These are phyloP conservation scores for Andrena fulva DNA, from an alignment of 2,888 invertebrate species.

Conservation along the genomic window DNA sequence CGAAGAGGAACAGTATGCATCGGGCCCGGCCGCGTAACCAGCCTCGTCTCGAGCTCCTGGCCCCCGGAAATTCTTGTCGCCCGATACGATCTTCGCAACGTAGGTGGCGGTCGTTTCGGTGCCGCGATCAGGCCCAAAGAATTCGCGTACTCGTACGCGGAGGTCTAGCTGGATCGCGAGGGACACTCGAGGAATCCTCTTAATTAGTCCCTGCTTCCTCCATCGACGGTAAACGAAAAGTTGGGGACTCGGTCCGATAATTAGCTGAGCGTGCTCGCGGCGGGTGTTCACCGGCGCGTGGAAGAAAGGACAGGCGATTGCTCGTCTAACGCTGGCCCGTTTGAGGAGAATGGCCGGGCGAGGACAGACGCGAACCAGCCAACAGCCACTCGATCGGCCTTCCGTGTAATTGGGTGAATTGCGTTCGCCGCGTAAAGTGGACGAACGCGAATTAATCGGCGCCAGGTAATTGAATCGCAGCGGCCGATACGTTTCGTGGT, in stretches of 20 bases:
- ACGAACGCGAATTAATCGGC: conserved; percentile 42
- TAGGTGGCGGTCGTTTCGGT: background rate
- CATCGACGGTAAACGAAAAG: background rate
- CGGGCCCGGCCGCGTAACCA: background rate
- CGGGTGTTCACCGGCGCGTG: background rate
- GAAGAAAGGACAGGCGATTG: background rate
- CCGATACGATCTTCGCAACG: background rate
- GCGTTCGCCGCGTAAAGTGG: conserved; percentile 24
- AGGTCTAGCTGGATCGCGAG: background rate
- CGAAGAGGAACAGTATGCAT: background rate
- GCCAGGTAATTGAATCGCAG: conserved; percentile 43
- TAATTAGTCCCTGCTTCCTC: background rate
- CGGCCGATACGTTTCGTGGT: background rate
- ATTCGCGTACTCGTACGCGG: background rate
- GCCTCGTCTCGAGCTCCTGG: background rate
- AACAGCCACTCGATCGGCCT: conserved; percentile 20
- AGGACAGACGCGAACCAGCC: conserved; percentile 21
- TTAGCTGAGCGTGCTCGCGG: background rate
- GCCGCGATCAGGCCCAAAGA: too few species aligned
- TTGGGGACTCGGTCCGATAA: background rate
- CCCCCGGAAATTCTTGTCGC: background rate
- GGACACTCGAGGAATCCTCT: background rate
- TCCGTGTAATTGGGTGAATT: conserved; percentile 47
- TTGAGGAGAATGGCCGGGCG: conserved; percentile 11
- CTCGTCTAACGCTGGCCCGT: background rate